Conservation (phyloP, 1,140 invertebrate species). For the Eupeodes corollae region DNA sequence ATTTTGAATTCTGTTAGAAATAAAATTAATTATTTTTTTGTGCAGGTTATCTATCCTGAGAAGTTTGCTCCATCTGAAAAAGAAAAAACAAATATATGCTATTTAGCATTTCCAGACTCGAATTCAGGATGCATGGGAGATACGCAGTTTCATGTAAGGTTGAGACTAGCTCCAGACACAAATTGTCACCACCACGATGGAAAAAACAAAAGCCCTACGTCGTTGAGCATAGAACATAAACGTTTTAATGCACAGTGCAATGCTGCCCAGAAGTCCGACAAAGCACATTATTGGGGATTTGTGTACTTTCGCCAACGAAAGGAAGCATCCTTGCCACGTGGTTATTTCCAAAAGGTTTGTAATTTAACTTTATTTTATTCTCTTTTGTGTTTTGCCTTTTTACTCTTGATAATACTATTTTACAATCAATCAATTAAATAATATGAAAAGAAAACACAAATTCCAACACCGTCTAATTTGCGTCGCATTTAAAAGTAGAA, state of each 20-base stretch:
- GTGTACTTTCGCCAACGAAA: slow-evolving; percentile 98
- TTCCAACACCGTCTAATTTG: too few relatives aligned
- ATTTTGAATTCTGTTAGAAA: slow-evolving; percentile 1
- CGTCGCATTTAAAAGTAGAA: too few relatives aligned
- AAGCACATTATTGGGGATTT: slow-evolving; percentile 85
- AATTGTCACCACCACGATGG: background rate
- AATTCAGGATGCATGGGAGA: slow-evolving; percentile 98
- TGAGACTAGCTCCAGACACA: slow-evolving; percentile 40
- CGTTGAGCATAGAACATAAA: slow-evolving; percentile 32
- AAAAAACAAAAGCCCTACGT: background rate
- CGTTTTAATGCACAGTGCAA: slow-evolving; percentile 64
- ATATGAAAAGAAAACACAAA: too few relatives aligned
- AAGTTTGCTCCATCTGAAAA: slow-evolving; percentile 75
- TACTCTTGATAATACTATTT: too few relatives aligned
- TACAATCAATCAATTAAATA: too few relatives aligned
- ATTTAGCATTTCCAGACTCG: slow-evolving; percentile 96
- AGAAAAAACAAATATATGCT: slow-evolving; percentile 95
- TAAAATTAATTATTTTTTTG: slow-evolving; percentile 16
- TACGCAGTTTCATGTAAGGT: slow-evolving; percentile 88
- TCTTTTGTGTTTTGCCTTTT: too few relatives aligned
- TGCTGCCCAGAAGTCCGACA: slow-evolving; percentile 60
- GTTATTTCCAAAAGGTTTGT: slow-evolving; percentile 93
- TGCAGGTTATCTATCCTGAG: slow-evolving; percentile 72
- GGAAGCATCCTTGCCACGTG: slow-evolving; percentile 81
- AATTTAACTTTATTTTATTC: background rate